Percentiles rank a stretch among this genome's conserved stretches.
Evolutionary conservation across 2,797 vertebrate species (phyloP).

Genomic region (Malacoraja senta): DNA sequence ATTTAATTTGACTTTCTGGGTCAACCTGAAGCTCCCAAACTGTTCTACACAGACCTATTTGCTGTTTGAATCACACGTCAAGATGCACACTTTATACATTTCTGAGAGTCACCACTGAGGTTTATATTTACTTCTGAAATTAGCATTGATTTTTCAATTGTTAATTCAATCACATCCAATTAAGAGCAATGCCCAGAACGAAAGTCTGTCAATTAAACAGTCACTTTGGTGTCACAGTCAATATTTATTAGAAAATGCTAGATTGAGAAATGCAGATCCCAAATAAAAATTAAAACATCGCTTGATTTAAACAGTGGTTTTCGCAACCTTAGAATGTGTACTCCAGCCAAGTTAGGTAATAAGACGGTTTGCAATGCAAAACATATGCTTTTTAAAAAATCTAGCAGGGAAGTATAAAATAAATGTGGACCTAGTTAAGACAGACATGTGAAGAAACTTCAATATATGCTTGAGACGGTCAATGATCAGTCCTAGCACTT

Average conservation of each 20-base stretch:
- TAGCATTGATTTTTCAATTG: neutral
- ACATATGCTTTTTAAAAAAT: neutral
- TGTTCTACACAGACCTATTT: neutral
- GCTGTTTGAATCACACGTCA: neutral
- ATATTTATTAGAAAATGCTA: neutral
- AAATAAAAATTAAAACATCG: neutral
- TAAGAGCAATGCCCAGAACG: neutral
- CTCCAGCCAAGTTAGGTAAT: neutral
- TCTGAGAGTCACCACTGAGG: neutral
- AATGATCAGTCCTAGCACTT: neutral
- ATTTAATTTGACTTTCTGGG: neutral
- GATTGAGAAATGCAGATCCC: neutral
- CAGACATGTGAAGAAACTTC: neutral
- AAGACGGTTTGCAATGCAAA: neutral
- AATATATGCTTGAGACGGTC: neutral
- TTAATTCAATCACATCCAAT: neutral
- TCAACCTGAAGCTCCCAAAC: neutral
- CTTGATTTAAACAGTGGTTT: neutral
- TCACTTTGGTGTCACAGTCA: neutral
- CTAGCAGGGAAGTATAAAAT: neutral
- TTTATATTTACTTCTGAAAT: constrained; percentile 5
- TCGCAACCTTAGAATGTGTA: neutral
- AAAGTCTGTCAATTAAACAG: neutral
- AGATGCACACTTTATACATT: neutral
- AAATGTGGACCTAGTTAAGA: neutral